Evolutionary conservation across 23 tunicate genomes (phyloP), one percentile per base, ranked within the genome.

Genomic region (Corella eumyota): DNA sequence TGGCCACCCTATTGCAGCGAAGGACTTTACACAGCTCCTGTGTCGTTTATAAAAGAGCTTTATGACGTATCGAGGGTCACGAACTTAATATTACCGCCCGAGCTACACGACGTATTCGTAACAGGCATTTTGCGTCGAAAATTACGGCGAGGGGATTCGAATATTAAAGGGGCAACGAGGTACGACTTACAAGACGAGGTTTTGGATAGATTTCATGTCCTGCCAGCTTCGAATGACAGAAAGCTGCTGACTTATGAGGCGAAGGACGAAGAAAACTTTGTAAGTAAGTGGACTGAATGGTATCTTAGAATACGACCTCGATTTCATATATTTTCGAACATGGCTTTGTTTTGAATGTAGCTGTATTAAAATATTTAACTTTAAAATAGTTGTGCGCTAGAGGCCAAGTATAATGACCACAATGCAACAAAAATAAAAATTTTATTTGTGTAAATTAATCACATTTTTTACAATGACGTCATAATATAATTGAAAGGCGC

Each of bases 111-210:
- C 33, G 71, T 74, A 7, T 33, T 72, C 5, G 30, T 81, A n/a
- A 81, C 80, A n/a, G 91, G 91, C n/a, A 66, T 81, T 31, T 67
- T 81, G 37, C 74, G 91, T 36, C 74, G 91, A 23, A 72, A 67
- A 30, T 9, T 59, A 22, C 47, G 36, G n/a, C 62, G 91, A 17
- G 91, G 70, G 1, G 91, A 81, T 50, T 49, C 49, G 6, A 81
- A 81, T 36, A 60, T 81, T 25, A 11, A 25, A 17, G 26, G 15
- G n/a, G 34, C 32, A 4, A 25, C 46, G 13, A 20, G 13, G 26
- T 13, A 47, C 15, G 7, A n/a, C 3, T 11, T 3, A 7, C 19
- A 32, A 2, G 29, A 4, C 4, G 9, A 5, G 3, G 17, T 6
- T 5, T 4, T 49, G 31, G 25, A 34, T 28, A 56, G 47, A 25